Percentiles rank a stretch among this genome's conserved stretches.
These are phyloP conservation scores for Saguinus imperator DNA, from an alignment of 2,113 vertebrate species.

Conservation along the genomic window DNA sequence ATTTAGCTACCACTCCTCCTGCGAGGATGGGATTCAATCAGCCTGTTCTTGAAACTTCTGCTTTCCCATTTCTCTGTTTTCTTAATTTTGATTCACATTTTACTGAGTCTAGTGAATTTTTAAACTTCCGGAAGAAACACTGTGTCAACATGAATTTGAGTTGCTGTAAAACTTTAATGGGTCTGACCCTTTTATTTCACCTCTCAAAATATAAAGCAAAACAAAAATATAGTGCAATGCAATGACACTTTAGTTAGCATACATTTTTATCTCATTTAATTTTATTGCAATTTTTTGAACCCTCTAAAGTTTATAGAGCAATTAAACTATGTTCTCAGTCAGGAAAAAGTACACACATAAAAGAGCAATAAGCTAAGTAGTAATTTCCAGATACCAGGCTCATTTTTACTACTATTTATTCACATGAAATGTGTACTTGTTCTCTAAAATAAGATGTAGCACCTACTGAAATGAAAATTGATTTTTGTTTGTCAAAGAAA, in stretches of 20 bases:
- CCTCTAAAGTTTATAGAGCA: slow-evolving; percentile 82
- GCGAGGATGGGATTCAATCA: not conserved
- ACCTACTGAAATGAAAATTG: slow-evolving; percentile 65
- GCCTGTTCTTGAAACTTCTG: not conserved
- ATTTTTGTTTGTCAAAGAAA: slow-evolving; percentile 60
- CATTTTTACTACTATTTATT: slow-evolving; percentile 76
- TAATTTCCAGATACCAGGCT: slow-evolving; percentile 75
- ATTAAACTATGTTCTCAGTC: slow-evolving; percentile 78
- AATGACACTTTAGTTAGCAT: slow-evolving; percentile 78
- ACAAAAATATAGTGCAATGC: slow-evolving; percentile 56
- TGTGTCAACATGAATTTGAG: slow-evolving; percentile 64
- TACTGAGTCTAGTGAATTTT: not conserved
- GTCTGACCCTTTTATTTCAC: slow-evolving; percentile 77
- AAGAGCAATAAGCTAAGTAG: slow-evolving; percentile 71
- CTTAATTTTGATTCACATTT: slow-evolving; percentile 47
- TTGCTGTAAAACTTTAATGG: slow-evolving; percentile 72
- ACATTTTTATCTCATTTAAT: slow-evolving; percentile 86
- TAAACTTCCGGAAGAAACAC: slow-evolving; percentile 48
- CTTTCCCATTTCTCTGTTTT: not conserved
- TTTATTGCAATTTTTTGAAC: slow-evolving; percentile 81
- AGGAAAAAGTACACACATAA: slow-evolving; percentile 60
- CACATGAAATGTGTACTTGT: slow-evolving; percentile 70
- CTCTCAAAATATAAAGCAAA: slow-evolving; percentile 65
- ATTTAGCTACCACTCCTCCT: not conserved
- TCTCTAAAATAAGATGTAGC: slow-evolving; percentile 74